Evolutionary conservation across 2,888 invertebrate genomes (phyloP), one percentile per base, ranked within the genome.

Genomic region (Homarus gammarus): DNA sequence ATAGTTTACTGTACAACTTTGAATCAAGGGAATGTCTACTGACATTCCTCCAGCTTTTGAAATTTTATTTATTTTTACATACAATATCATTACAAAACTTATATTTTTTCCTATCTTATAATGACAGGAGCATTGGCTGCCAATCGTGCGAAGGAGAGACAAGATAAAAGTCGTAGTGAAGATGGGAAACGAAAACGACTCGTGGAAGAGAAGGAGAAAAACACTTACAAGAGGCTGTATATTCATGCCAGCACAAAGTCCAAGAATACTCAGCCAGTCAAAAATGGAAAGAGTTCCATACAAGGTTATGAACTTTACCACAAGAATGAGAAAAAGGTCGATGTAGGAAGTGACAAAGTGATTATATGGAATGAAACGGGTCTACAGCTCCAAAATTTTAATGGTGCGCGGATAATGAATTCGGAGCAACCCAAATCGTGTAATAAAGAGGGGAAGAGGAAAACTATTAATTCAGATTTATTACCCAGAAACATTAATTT

Each of bases 121-220:
- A 8, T n/a, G 6, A 40, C 79, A 90, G 90, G 90, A 6, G 87
- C 90, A 12, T 33, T 90, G 73, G 79, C 84, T 15, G 72, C 90
- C 3, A 90, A 90, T 64, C 87, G 77, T 64, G 83, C 64, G 31
- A 70, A 87, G 51, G 90, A 90, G 38, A 64, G 49, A 8, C 83
- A 84, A 38, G 84, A 81, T 22, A 87, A 77, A 38, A 38, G 40
- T 8, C 79, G 75, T 2, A 84, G 84, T 68, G 87, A 88, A 31
- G 61, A 33, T 36, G 81, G 77, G 36, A 84, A 73, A 49, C 38
- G 44, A 22, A 81, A 68, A 36, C 44, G 87, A 49, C 68, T 88
- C n/a, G 44, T 68, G 27, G 40, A 77, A 38, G 84, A 75, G 77
- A 84, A 75, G 51, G 90, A 88, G 22, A 56, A 49, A n/a, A 89